Evolutionary conservation across 2,113 vertebrate species (phyloP).

Genomic region (Neodontobutis hainanensis): DNA sequence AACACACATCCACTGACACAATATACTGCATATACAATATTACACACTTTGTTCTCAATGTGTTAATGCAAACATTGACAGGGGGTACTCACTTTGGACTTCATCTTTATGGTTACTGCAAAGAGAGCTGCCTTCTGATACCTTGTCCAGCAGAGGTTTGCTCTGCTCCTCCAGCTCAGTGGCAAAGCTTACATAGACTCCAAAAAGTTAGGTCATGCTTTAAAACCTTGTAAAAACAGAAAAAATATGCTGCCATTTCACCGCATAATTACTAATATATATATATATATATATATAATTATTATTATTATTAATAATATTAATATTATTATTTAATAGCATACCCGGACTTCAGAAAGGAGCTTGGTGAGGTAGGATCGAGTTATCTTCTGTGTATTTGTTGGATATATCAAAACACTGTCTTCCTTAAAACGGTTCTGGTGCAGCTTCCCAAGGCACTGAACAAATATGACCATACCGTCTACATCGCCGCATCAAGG

Average conservation of each 20-base stretch:
- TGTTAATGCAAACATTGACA: neutral
- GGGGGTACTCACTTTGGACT: constrained; percentile 55
- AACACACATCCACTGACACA: too few relatives aligned
- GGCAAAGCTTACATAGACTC: constrained; percentile 65
- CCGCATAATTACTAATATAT: too few relatives aligned
- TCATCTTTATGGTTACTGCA: constrained; percentile 20
- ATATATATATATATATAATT: too few relatives aligned
- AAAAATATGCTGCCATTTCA: neutral
- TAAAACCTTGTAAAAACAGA: constrained; percentile 56
- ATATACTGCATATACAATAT: too few relatives aligned
- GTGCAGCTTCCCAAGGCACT: constrained; percentile 69
- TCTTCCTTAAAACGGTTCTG: constrained; percentile 49
- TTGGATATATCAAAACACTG: constrained; percentile 34
- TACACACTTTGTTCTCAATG: neutral
- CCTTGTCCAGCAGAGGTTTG: constrained; percentile 67
- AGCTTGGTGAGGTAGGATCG: constrained; percentile 57
- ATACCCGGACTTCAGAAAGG: constrained; percentile 72
- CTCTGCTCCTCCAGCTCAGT: constrained; percentile 74
- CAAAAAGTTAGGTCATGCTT: constrained; percentile 73
- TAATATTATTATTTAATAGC: too few relatives aligned
- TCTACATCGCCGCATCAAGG: too few relatives aligned
- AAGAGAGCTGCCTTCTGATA: constrained; percentile 29
- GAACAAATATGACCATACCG: neutral
- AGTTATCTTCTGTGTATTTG: constrained; percentile 39
- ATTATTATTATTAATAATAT: too few relatives aligned